Percentiles rank a stretch among this genome's conserved stretches.
Conservation (phyloP, 2,888 invertebrate genomes). For the Ophion obscuratus region DNA sequence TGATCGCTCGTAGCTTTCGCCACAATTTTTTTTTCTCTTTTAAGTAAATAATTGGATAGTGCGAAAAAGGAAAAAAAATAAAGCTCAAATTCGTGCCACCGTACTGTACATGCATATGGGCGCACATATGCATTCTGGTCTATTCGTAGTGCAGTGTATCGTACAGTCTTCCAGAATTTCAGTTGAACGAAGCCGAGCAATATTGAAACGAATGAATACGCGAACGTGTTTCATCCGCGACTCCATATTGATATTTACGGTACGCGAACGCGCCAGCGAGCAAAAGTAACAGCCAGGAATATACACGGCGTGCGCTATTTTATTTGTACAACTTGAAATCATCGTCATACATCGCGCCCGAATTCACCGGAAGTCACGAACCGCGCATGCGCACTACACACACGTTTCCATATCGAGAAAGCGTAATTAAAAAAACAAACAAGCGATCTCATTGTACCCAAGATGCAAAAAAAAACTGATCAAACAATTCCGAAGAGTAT, state of each 20-base stretch:
- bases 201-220: conserved; percentile 1
- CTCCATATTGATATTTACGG: conserved; percentile 22
- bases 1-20: no score
- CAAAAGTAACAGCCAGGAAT: no score
- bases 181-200: conserved; percentile 11
- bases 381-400: background rate
- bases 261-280: background rate
- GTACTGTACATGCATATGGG: background rate
- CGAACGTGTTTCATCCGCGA: conserved; percentile 4
- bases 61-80: no score
- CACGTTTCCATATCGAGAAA: conserved; percentile 45
- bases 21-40: no score
- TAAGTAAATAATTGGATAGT: no score
- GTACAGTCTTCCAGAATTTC: conserved; percentile 68
- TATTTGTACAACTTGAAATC: no score
- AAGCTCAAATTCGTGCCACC: no score
- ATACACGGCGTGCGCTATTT: no score
- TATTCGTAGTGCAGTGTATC: conserved; percentile 55
- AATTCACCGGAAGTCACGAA: background rate
- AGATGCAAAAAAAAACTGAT: conserved; percentile 6
- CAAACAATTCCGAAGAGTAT: conserved; percentile 24
- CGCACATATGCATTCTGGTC: conserved; percentile 29
- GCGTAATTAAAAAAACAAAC: conserved; percentile 2
- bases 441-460: conserved; percentile 58
- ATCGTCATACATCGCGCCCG: background rate